Base-by-base conservation (phyloP, 1,140 invertebrate species). In the Vanessa tameamea region DNA sequence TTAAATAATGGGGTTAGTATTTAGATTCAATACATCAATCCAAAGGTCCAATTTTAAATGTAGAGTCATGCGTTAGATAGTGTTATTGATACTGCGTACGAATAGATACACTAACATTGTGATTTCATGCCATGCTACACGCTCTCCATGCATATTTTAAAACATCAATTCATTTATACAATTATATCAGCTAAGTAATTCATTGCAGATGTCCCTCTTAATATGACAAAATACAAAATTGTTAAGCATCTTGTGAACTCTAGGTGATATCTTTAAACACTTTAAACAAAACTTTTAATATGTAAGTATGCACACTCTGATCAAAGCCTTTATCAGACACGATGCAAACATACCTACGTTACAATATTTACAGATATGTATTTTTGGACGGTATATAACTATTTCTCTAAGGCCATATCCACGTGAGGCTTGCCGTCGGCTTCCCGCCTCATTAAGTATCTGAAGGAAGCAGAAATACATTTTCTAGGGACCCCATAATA, bases 311-410 rank as follows among this genome's bases (percentile, higher is more conserved):
- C 68, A 64, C 53, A 50, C 47, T 69, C 55, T 5, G 51, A 67
- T 53, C 53, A 43, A 67, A 65, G 69, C 69, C 31, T 55, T 31
- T 47, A 59, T 70, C 78, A 76, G 64, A 63, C 83, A 87, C 84
- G 84, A 86, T 47, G 57, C 57, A 61, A 37, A 78, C 73, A 65
- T 72, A 71, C 77, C 77, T 81, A 70, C 72, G 80, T 83, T 84
- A 90, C 86, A 88, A 86, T 78, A 78, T 76, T 64, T 88, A 87
- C 84, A 86, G 83, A 90, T 90, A 92, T 88, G 75, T 82, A 86
- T 85, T 84, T 83, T 83, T 83, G 79, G 76, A 86, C 78, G 88
- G 87, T 87, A 81, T 89, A 88, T 84, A 87, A 66, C 75, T 88
- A 89, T 83, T 89, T 85, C 64, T 85, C 82, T 82, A 88, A 66